These are phyloP conservation scores for Poicephalus meyeri DNA, from an alignment of 2,113 vertebrate genomes.

Conservation along the genomic window DNA sequence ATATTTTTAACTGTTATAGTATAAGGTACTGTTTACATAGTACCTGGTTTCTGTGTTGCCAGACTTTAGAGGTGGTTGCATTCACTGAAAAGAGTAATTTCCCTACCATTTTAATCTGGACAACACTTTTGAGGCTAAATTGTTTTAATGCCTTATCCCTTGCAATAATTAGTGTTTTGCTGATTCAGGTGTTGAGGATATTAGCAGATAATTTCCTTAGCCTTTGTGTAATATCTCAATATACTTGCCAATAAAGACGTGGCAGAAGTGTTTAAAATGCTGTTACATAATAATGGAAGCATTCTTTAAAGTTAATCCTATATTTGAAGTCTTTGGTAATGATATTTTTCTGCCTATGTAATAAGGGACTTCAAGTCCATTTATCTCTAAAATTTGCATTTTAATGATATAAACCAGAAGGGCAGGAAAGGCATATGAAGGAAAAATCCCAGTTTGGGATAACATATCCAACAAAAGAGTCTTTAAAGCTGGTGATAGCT, in stretches of 20 bases:
- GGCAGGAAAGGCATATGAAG: neutral
- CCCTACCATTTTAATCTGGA: neutral
- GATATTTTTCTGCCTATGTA: neutral
- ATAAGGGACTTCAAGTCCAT: neutral
- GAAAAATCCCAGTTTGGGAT: neutral
- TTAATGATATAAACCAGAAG: conserved; percentile 30
- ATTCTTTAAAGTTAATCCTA: neutral
- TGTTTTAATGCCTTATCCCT: neutral
- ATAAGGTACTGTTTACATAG: neutral
- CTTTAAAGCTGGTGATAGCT: neutral
- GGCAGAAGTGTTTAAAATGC: neutral
- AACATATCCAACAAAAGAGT: neutral
- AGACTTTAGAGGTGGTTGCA: neutral
- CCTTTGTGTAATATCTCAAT: neutral
- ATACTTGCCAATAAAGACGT: neutral
- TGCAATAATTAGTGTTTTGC: neutral
- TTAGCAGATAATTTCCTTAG: neutral
- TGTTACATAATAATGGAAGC: neutral
- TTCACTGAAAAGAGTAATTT: neutral
- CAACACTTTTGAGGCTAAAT: neutral
- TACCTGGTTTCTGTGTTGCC: neutral
- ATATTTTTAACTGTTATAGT: neutral
- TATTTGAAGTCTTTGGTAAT: neutral
- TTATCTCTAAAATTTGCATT: conserved; percentile 29
- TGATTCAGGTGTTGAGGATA: neutral